Base-by-base conservation (phyloP, 1,140 invertebrate species). In the Papilio xuthus region DNA sequence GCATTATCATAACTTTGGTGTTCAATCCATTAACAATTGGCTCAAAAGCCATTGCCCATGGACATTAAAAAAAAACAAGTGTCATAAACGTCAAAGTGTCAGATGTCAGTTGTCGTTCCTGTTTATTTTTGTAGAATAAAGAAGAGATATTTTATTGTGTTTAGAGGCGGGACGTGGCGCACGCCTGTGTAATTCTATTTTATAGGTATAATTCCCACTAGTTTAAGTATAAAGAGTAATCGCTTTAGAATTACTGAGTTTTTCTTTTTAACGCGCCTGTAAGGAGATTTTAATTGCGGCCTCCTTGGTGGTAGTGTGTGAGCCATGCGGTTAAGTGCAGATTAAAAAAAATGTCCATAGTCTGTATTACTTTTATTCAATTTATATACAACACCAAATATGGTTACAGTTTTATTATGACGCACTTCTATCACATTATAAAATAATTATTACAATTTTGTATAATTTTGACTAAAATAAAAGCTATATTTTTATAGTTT, bases 191-290 rank as follows among this genome's bases (percentile, higher is more conserved):
- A 83, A 88, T 89, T 90, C 89, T 90, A 89, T 88, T 86, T 88
- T 91, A 85, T 91, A 91, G 90, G 85, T 85, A 86, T 91, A 91
- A 91, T 90, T 91, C 84, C 89, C 87, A 77, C 79, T 89, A 88
- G 86, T 50, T 63, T 90, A 89, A 90, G 88, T 69, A 82, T 90
- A 90, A 90, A 82, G 77, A 82, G 20, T 72, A 86, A 85, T 82
- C 83, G 81, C 82, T 85, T 77, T 86, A 87, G 81, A 63, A 80
- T 84, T 81, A 82, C 37, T 87, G 84, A 82, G 81, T 72, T 67
- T 28, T 84, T 86, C 78, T 80, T 86, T 82, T 83, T 79, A 82
- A 77, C 41, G 83, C 83, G 85, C 79, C 83, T 84, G 78, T 67
- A 67, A 67, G 60, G 60, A 67, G 60, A 67, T 67, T 28, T 26